A percentile compares a stretch with the other conserved stretches of the same genome.
phyloP scores from a whole-genome alignment of 2,797 vertebrate genomes.

The Jordanella pulchra region DNA sequence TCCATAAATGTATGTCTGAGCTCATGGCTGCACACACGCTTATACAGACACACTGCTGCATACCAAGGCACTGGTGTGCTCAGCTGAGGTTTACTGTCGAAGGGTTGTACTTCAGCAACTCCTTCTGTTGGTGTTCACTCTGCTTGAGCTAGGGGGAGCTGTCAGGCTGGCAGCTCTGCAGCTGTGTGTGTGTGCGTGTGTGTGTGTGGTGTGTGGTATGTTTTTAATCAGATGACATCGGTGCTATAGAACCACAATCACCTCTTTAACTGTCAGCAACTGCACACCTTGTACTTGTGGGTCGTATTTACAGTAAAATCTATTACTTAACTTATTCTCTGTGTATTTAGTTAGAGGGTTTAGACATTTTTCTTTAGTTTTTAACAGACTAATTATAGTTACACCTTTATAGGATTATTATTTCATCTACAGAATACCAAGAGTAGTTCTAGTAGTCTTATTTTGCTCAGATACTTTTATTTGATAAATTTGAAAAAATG shows the following conservation, averaged over 20 bases:
- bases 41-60: slow-evolving; percentile 32
- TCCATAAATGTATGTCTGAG: slow-evolving; percentile 3
- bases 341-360: neutral
- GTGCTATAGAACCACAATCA: slow-evolving; percentile 60
- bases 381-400: neutral
- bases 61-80: slow-evolving; percentile 31
- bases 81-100: slow-evolving; percentile 45
- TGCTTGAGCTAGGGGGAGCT: slow-evolving; percentile 92
- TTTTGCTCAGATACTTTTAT: too few relatives aligned
- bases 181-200: slow-evolving; percentile 30
- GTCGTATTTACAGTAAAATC: slow-evolving; percentile 30
- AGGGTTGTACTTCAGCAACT: slow-evolving; percentile 4
- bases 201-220: neutral
- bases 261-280: slow-evolving; percentile 60
- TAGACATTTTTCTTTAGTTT: neutral
- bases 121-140: neutral
- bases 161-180: slow-evolving; percentile 79
- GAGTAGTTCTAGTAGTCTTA: too few relatives aligned
- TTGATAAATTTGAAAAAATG: neutral
- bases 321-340: slow-evolving; percentile 16
- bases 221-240: slow-evolving; percentile 64
- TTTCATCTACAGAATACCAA: neutral
- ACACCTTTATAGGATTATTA: neutral
- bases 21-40: slow-evolving; percentile 16
- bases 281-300: slow-evolving; percentile 33